Conservation (phyloP, 2,113 vertebrate genomes). For the Murina feae region DNA sequence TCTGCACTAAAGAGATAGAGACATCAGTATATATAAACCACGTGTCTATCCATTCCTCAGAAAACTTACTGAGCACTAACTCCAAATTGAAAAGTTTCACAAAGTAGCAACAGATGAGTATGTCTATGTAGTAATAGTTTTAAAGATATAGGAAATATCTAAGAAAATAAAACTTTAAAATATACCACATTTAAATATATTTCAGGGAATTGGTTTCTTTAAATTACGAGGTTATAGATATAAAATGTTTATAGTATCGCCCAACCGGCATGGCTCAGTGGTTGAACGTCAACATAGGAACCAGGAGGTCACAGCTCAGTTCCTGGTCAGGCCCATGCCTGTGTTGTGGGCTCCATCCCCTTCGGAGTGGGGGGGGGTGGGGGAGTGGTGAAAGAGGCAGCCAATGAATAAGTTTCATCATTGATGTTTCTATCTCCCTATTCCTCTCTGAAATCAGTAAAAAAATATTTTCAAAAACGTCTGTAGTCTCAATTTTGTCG, state of each 20-base stretch:
- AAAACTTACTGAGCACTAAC: too few species aligned
- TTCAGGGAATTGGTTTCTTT: neutral
- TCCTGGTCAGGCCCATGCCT: too few species aligned
- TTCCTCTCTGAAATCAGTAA: too few species aligned
- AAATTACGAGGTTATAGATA: neutral
- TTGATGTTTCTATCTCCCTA: too few species aligned
- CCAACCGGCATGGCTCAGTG: too few species aligned
- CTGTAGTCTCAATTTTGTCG: neutral
- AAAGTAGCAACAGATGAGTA: neutral
- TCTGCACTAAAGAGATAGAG: neutral
- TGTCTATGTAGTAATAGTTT: neutral
- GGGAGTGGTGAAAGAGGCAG: too few species aligned
- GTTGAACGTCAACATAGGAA: too few species aligned
- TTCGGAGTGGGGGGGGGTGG: too few species aligned
- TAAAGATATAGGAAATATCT: neutral
- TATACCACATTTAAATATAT: neutral
- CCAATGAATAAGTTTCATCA: too few species aligned
- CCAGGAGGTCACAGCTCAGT: too few species aligned
- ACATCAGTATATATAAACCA: fast-evolving
- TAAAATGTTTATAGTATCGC: neutral
- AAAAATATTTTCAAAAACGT: neutral
- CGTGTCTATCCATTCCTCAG: neutral
- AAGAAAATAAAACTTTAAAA: neutral
- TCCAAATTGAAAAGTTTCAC: neutral
- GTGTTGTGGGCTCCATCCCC: too few species aligned